phyloP scores from a whole-genome alignment of 2,797 vertebrate species.

The Merluccius polli region DNA sequence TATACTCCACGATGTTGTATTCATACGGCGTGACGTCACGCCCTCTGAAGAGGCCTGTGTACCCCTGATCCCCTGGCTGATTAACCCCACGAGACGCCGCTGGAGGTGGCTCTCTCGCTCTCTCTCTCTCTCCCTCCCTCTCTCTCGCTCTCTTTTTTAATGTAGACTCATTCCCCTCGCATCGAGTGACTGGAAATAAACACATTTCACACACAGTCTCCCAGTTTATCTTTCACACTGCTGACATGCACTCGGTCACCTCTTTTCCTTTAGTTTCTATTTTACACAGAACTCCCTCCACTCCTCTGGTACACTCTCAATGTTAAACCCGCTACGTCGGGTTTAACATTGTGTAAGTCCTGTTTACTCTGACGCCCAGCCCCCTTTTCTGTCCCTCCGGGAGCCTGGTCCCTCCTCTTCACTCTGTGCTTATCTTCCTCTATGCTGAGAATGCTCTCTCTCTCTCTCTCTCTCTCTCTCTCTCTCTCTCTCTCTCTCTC shows the following conservation, averaged over 20 bases:
- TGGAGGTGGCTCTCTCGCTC: background rate
- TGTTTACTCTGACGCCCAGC: background rate
- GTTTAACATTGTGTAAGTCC: conserved; percentile 35
- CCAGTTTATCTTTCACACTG: background rate
- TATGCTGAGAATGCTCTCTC: background rate
- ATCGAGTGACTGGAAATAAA: background rate
- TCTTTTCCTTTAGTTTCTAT: background rate
- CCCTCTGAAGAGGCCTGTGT: background rate
- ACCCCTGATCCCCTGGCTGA: background rate
- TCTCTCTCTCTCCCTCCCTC: background rate
- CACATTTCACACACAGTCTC: background rate
- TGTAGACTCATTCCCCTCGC: background rate
- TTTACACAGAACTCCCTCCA: background rate
- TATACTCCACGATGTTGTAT: background rate
- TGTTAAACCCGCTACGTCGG: no score
- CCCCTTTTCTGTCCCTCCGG: background rate
- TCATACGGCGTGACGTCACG: conserved; percentile 30
- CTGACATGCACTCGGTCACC: background rate
- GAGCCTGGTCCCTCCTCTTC: background rate
- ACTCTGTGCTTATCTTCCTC: conserved; percentile 2
- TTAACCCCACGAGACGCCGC: background rate
- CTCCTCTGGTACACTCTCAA: background rate
- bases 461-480: background rate
- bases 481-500: conserved; percentile 19
- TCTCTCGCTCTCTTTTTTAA: background rate